Conservation (phyloP, 1,140 invertebrate species). For the Adelges cooleyi region DNA sequence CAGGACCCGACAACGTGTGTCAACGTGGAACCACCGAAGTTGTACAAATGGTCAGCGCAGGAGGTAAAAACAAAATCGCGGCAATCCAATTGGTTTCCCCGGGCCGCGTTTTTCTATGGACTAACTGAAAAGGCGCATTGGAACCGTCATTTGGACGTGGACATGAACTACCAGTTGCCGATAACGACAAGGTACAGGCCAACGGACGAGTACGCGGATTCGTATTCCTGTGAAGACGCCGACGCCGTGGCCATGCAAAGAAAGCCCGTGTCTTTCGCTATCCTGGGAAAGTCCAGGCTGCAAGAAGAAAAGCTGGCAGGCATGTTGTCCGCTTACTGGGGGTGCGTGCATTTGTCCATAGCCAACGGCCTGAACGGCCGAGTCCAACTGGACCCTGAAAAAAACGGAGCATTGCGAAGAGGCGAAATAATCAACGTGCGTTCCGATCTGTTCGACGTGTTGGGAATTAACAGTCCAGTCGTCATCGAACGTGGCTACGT, state of each 20-base stretch:
- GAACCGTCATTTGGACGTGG: neutral
- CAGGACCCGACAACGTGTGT: no score
- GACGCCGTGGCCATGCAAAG: neutral
- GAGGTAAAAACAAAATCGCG: no score
- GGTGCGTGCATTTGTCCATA: constrained; percentile 5
- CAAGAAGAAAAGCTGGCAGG: neutral
- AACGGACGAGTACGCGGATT: neutral
- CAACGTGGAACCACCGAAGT: no score
- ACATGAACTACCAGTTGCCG: neutral
- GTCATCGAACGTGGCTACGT: neutral
- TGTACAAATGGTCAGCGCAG: no score
- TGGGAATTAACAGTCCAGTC: neutral
- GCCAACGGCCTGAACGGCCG: neutral
- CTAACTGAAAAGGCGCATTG: neutral
- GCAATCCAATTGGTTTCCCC: neutral
- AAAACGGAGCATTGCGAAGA: neutral
- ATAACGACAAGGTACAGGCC: neutral
- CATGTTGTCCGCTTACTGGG: neutral
- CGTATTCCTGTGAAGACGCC: neutral
- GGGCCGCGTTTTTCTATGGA: neutral
- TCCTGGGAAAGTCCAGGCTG: neutral
- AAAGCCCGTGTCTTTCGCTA: neutral
- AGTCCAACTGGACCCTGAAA: neutral
- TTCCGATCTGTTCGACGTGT: neutral
- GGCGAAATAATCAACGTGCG: neutral